Evolutionary conservation across 2,888 invertebrate species (phyloP), one percentile per base, ranked within the genome.

Genomic region (Acronicta aceris): DNA sequence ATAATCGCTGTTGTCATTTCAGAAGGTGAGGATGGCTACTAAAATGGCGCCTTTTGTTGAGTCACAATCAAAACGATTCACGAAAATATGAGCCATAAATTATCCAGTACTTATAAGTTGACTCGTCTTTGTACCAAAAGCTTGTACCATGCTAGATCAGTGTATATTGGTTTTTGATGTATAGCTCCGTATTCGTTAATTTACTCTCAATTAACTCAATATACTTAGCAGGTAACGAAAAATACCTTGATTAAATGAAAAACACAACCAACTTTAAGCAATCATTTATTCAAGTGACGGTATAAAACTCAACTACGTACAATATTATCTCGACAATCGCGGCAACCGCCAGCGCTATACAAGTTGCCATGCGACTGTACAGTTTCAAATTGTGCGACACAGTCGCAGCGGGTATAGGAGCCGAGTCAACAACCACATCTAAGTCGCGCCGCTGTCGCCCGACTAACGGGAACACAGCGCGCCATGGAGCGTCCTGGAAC

Each of bases 261-360:
- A 64, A 46, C 9, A 43, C 21, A 16, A 15, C 10, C 12, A 3
- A 1, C 1, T 5, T 42, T 0, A 4, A 25, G 16, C 2, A 43
- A 8, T 8, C 30, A 33, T 62, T 33, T 54, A 54, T 25, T 71
- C 51, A 71, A 1, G 12, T 21, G 4, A 54, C 50, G 8, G 40
- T 60, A 53, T 79, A 89, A 13, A 60, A 69, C 30, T 92, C 92
- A 10, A 90, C 55, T 0, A 90, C 7, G 58, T 90, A 93, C 0
- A 91, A 59, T 1, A 87, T 70, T 1, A 93, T 83, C 60, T 94
- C 93, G 0, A 90, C 71, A 0, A 87, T 27, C 0, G 91, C 90
- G 0, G 92, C 88, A 0, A 89, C 0, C 0, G 81, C 81, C 0
- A 94, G 77, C 0, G 89, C 86, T 0, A 88, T 65, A 33, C 86